These are phyloP conservation scores for Misgurnus anguillicaudatus DNA, from an alignment of 2,113 vertebrate species.

Conservation along the genomic window DNA sequence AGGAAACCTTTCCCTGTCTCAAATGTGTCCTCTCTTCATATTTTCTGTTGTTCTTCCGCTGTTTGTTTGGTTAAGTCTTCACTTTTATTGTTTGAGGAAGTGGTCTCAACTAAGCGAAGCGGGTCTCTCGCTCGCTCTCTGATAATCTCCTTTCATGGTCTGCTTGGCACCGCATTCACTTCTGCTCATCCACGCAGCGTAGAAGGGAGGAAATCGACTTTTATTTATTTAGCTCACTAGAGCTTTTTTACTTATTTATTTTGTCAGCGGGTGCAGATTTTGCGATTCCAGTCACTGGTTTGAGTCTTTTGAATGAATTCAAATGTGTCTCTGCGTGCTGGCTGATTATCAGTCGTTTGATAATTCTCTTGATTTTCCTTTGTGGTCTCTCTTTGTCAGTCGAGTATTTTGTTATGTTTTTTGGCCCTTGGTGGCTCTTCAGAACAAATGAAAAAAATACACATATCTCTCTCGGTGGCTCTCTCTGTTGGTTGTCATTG, in stretches of 20 bases:
- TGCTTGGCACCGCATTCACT: conserved; percentile 45
- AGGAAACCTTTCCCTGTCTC: conserved; percentile 20
- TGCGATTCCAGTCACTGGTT: conserved; percentile 36
- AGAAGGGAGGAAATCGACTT: conserved; percentile 39
- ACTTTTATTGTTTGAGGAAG: conserved; percentile 44
- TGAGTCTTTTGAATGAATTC: conserved; percentile 23
- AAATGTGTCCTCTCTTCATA: conserved; percentile 17
- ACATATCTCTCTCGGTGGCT: background rate
- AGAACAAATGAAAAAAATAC: background rate
- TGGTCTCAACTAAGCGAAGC: conserved; percentile 44
- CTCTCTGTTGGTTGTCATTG: background rate
- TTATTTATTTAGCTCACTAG: conserved; percentile 43
- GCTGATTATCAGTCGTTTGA: conserved; percentile 44
- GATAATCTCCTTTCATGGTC: conserved; percentile 58
- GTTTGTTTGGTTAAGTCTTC: conserved; percentile 46
- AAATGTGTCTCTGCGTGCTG: conserved; percentile 41
- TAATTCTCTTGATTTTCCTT: conserved; percentile 49
- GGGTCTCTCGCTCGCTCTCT: conserved; percentile 38
- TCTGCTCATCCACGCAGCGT: conserved; percentile 40
- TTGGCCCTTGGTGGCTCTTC: conserved; percentile 3
- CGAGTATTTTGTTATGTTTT: conserved; percentile 3
- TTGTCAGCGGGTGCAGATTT: conserved; percentile 23
- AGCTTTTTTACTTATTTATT: conserved; percentile 43
- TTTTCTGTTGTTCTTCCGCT: conserved; percentile 11
- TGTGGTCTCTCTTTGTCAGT: conserved; percentile 31